phyloP scores from a whole-genome alignment of 2,888 invertebrate species.

The Agapetus fuscipes region DNA sequence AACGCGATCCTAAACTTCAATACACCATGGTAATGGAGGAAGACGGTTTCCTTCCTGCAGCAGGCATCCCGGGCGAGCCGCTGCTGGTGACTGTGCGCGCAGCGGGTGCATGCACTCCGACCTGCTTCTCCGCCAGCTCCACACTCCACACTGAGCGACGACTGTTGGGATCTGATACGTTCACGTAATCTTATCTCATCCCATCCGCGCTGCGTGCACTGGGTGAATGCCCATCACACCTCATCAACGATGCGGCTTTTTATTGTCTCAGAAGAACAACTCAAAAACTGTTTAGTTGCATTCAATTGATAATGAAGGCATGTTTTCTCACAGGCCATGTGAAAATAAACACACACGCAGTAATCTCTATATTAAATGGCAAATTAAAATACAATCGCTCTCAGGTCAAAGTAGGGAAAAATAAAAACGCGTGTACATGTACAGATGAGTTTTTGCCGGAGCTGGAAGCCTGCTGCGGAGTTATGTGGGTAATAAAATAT shows the following conservation, averaged over 20 bases:
- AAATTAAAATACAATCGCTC: slow-evolving; percentile 7
- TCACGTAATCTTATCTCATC: slow-evolving; percentile 13
- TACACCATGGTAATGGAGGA: too few species aligned
- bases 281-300: slow-evolving; percentile 4
- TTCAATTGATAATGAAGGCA: slow-evolving; percentile 7
- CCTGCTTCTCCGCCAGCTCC: too few species aligned
- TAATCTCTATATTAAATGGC: not conserved
- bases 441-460: too few species aligned
- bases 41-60: slow-evolving; percentile 10
- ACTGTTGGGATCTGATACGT: too few species aligned
- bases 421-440: slow-evolving; percentile 2
- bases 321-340: slow-evolving; percentile 8
- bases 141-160: too few species aligned
- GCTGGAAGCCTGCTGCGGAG: too few species aligned
- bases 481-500: too few species aligned
- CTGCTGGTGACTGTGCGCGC: slow-evolving; percentile 6
- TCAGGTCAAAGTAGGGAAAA: slow-evolving; percentile 5
- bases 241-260: slow-evolving; percentile 9
- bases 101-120: too few species aligned
- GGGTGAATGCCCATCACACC: slow-evolving; percentile 6
- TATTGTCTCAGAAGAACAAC: slow-evolving; percentile 7
- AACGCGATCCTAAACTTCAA: too few species aligned
- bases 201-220: slow-evolving; percentile 8
- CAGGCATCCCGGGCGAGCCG: slow-evolving; percentile 11
- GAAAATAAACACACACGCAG: slow-evolving; percentile 3